These are phyloP conservation scores for Urocynchramus pylzowi DNA, from an alignment of 2,113 vertebrate genomes.

Conservation along the genomic window DNA sequence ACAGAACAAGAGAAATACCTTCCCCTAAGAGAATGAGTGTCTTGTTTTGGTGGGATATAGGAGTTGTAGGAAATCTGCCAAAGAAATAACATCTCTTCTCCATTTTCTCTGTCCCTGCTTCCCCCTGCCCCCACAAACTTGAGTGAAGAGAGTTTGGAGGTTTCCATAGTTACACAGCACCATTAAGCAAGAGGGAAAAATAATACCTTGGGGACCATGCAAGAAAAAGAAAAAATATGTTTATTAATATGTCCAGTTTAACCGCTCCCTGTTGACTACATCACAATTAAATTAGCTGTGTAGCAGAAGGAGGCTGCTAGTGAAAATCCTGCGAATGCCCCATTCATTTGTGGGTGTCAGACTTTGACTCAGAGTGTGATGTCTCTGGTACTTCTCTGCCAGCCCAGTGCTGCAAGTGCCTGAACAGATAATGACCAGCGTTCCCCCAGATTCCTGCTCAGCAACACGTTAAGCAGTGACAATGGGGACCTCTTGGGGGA, in stretches of 20 bases:
- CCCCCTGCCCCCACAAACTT: not conserved
- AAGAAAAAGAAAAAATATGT: not conserved
- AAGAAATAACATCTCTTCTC: not conserved
- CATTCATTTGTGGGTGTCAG: not conserved
- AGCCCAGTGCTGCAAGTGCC: not conserved
- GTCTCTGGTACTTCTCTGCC: not conserved
- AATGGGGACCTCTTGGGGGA: not conserved
- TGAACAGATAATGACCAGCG: not conserved
- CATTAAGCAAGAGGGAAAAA: not conserved
- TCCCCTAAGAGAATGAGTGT: not conserved
- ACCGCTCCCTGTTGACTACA: not conserved
- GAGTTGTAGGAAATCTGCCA: not conserved
- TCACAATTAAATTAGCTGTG: conserved; percentile 33
- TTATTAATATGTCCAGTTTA: conserved; percentile 29
- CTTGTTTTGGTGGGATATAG: not conserved
- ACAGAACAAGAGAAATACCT: not conserved
- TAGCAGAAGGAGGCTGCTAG: not conserved
- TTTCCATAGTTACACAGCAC: conserved; percentile 50
- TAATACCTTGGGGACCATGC: not conserved
- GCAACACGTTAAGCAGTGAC: not conserved
- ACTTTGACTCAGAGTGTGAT: not conserved
- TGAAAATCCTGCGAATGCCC: not conserved
- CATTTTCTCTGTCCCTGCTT: not conserved
- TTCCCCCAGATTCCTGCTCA: not conserved
- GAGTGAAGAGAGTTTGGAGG: conserved; percentile 13